Base-by-base conservation (phyloP, 30 jellyfish, hydroid and myxozoan species). In the Aurelia aurita complex sp. Pacific region DNA sequence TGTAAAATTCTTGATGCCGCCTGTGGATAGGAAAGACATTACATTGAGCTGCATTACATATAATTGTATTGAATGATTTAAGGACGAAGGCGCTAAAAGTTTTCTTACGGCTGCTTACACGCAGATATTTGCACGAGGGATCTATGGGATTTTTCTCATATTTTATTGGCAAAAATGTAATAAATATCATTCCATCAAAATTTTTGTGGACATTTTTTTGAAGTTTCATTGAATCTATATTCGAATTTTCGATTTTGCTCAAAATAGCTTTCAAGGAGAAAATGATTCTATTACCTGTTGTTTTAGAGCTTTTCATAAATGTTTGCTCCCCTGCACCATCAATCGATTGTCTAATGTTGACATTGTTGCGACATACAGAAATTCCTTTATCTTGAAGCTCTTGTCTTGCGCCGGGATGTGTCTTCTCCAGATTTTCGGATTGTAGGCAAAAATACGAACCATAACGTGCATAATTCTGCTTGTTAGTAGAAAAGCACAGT, bases 351-450 rank as follows among this genome's bases (percentile, higher is more conserved):
- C 78, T 17, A 33, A 40, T 68, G 78, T 68, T 68, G 42, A 68
- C 78, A 68, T 34, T 33, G 38, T 46, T 73, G 83, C 74, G 74
- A n/a, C 83, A 73, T 40, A 73, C 83, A 73, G 72, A 73, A 50
- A 73, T 43, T 43, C 83, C 83, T 18, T 73, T 73, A 46, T 52
- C 83, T 52, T 42, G 50, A 43, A 73, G 69, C 83, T 35, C 83
- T 73, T 73, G 59, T 46, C 69, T 73, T 73, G 83, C 83, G 23
- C 83, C 83, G 40, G 83, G 83, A 32, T 73, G 83, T 40, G 83
- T 73, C 34, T 15, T 46, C 72, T 73, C 83, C 32, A 73, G 83
- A 46, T 73, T 73, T 73, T 46, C 83, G 50, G 17, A 52, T 11
- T 43, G 69, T 1, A 14, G 16, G 83, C 66, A 73, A 52, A 15